A percentile compares a stretch with the other conserved stretches of the same genome.
phyloP scores from a whole-genome alignment of 2,888 invertebrate genomes.

The Plusia festucae region DNA sequence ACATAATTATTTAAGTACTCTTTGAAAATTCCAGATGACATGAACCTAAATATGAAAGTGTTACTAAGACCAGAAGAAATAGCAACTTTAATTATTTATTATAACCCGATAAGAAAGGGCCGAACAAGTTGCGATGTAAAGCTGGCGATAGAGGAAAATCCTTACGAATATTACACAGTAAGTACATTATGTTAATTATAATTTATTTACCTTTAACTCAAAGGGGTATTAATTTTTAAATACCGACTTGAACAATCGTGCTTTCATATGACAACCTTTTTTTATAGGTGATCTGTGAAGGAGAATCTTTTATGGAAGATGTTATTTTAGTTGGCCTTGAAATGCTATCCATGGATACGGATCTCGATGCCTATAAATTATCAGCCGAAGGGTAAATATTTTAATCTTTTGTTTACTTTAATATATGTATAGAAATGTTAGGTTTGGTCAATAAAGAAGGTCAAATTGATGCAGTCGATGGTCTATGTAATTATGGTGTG shows the following conservation, averaged over 20 bases:
- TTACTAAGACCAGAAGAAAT: slow-evolving; percentile 70
- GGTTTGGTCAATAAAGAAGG: no score
- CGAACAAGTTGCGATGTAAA: slow-evolving; percentile 76
- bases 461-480: no score
- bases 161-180: slow-evolving; percentile 82
- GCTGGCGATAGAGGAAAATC: slow-evolving; percentile 77
- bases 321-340: slow-evolving; percentile 80
- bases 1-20: not conserved
- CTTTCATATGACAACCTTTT: not conserved
- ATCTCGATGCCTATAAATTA: slow-evolving; percentile 72
- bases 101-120: slow-evolving; percentile 78
- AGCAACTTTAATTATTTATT: slow-evolving; percentile 70
- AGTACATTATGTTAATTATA: slow-evolving; percentile 25
- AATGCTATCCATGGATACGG: slow-evolving; percentile 83
- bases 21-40: slow-evolving; percentile 65
- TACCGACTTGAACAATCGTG: no score
- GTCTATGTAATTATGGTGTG: no score
- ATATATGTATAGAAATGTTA: no score
- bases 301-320: slow-evolving; percentile 85
- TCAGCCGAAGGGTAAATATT: slow-evolving; percentile 65
- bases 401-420: not conserved
- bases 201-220: no score
- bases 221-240: no score
- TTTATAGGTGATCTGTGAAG: slow-evolving; percentile 79
- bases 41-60: slow-evolving; percentile 66